These are phyloP conservation scores for Nothobranchius furzeri DNA, from an alignment of 2,113 vertebrate species.

Conservation along the genomic window DNA sequence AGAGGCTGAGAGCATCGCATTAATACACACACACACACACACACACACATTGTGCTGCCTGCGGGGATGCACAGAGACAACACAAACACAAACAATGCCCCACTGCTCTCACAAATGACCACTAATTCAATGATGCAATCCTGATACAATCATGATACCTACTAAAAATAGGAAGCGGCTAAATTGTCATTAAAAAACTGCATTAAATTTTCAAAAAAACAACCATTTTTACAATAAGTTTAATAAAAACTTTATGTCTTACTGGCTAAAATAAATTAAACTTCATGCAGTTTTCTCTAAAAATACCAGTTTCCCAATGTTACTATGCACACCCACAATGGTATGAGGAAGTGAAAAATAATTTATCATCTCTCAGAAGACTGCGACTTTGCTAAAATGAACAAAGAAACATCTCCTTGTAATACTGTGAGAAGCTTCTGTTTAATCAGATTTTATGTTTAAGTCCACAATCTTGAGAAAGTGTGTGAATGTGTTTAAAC, in stretches of 20 bases:
- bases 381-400: no score
- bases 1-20: constrained; percentile 72
- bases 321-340: no score
- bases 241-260: no score
- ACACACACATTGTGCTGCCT: constrained; percentile 35
- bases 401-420: background rate
- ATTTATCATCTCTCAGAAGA: no score
- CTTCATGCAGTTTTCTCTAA: no score
- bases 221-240: background rate
- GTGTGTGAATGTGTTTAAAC: no score
- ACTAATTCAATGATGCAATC: constrained; percentile 18
- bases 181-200: background rate
- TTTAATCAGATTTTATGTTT: background rate
- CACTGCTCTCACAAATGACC: constrained; percentile 42
- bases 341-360: no score
- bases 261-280: no score
- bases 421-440: background rate
- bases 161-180: background rate
- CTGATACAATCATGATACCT: background rate
- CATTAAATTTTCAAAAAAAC: background rate
- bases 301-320: no score
- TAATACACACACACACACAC: constrained; percentile 49
- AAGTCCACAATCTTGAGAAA: background rate
- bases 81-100: constrained; percentile 14
- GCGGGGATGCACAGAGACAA: constrained; percentile 29